A percentile compares a stretch with the other conserved stretches of the same genome.
Evolutionary conservation across 2,888 invertebrate species (phyloP).

Genomic region (Cheilosia vernalis): DNA sequence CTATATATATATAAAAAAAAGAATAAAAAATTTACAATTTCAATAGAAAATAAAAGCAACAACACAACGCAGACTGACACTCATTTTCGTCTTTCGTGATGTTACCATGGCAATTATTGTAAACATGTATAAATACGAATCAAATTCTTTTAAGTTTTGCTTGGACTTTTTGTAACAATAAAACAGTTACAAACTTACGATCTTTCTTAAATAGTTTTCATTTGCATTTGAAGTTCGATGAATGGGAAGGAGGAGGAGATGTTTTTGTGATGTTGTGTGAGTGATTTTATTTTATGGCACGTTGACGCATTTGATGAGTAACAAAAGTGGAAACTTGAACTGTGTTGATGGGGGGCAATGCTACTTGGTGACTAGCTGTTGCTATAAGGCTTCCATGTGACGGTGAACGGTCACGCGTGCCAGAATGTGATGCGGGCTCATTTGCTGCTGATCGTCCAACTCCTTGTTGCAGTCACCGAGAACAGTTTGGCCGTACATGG

Average conservation of each 20-base stretch:
- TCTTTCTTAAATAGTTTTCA: slow-evolving; percentile 5
- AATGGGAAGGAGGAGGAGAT: not conserved
- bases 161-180: slow-evolving; percentile 23
- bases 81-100: not conserved
- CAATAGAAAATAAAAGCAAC: slow-evolving; percentile 9
- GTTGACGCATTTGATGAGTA: slow-evolving; percentile 1
- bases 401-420: slow-evolving; percentile 96
- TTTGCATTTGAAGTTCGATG: slow-evolving; percentile 4
- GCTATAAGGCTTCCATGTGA: slow-evolving; percentile 90
- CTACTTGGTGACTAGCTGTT: slow-evolving; percentile 76
- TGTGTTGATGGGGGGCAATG: not conserved
- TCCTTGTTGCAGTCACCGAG: slow-evolving; percentile 70
- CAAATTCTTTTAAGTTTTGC: slow-evolving; percentile 3
- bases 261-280: not conserved
- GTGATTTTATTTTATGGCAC: slow-evolving; percentile 43
- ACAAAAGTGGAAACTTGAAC: not conserved
- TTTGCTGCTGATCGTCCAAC: slow-evolving; percentile 57
- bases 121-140: not conserved
- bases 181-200: slow-evolving; percentile 23
- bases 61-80: slow-evolving; percentile 4
- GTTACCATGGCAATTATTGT: not conserved
- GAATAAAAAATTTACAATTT: slow-evolving; percentile 2
- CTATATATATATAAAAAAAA: not conserved
- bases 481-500: slow-evolving; percentile 80
- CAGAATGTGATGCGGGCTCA: slow-evolving; percentile 86